Percentiles rank a stretch among this genome's conserved stretches.
These are phyloP conservation scores for Vannuccia rotundouncinata DNA, from an alignment of 2,888 invertebrate genomes.

Conservation along the genomic window DNA sequence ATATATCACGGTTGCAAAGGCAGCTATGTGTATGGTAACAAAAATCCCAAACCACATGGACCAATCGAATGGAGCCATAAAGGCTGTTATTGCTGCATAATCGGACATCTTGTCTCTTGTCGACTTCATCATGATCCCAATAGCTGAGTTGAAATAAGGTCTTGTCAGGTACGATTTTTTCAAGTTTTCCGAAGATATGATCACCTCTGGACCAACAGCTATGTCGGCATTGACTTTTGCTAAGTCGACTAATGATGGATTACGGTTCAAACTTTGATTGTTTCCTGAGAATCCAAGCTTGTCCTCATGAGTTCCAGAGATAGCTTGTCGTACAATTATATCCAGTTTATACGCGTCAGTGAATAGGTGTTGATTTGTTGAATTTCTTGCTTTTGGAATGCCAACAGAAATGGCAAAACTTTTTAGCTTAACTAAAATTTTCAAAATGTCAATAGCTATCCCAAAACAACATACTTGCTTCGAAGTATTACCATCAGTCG, in stretches of 20 bases:
- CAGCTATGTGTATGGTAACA: slow-evolving; percentile 38
- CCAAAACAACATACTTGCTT: slow-evolving; percentile 33
- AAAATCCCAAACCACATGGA: slow-evolving; percentile 40
- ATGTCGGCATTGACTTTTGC: slow-evolving; percentile 20
- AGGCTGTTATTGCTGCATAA: slow-evolving; percentile 35
- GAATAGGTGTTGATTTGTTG: not conserved
- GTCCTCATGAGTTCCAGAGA: not conserved
- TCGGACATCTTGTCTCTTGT: slow-evolving; percentile 1
- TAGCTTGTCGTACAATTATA: not conserved
- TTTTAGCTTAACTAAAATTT: not conserved
- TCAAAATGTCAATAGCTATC: slow-evolving; percentile 29
- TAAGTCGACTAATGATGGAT: slow-evolving; percentile 14
- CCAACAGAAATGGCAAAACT: not conserved
- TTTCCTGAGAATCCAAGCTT: not conserved
- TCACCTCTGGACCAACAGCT: slow-evolving; percentile 22
- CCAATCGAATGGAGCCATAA: slow-evolving; percentile 40
- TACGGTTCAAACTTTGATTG: slow-evolving; percentile 17
- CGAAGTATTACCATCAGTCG: not conserved
- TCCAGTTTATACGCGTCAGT: not conserved
- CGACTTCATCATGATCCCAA: slow-evolving; percentile 33
- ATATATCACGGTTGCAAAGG: slow-evolving; percentile 38
- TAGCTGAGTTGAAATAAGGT: slow-evolving; percentile 29
- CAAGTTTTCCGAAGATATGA: slow-evolving; percentile 28
- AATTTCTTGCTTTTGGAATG: not conserved
- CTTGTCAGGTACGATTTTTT: slow-evolving; percentile 31